These are phyloP conservation scores for Agelaius tricolor DNA, from an alignment of 2,113 vertebrate species.

Conservation along the genomic window DNA sequence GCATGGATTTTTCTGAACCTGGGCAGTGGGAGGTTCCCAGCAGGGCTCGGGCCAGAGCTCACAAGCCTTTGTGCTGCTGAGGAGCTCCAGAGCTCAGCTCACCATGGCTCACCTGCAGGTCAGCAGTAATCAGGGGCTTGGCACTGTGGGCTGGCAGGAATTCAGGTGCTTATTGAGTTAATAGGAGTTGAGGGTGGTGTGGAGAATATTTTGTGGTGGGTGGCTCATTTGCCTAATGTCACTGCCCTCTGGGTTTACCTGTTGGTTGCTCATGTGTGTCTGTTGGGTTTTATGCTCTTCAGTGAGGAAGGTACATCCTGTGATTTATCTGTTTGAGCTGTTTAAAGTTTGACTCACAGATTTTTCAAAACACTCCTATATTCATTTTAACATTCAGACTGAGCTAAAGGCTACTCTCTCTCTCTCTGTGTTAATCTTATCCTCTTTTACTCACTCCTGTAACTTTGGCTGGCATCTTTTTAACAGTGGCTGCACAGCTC, in stretches of 20 bases:
- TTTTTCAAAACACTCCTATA: rapidly evolving
- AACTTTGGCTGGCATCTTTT: neutral
- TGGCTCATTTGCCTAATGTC: rapidly evolving
- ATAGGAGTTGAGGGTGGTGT: neutral
- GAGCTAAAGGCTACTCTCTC: neutral
- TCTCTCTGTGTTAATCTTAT: neutral
- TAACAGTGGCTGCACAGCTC: neutral
- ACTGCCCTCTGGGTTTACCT: neutral
- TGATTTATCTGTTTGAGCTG: neutral
- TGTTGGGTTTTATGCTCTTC: neutral
- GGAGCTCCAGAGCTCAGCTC: neutral
- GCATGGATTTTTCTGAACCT: rapidly evolving
- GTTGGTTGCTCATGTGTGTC: neutral
- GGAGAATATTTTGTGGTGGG: neutral
- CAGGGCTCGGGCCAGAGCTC: neutral
- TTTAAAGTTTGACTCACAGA: neutral
- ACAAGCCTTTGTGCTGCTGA: neutral
- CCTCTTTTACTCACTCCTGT: neutral
- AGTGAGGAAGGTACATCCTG: neutral
- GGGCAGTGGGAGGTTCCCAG: neutral
- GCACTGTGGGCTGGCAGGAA: neutral
- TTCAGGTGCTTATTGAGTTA: neutral
- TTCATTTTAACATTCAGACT: neutral
- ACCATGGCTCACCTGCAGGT: neutral
- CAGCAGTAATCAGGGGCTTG: neutral